These are phyloP conservation scores for Romanogobio albipinnatus DNA, from an alignment of 2,113 vertebrate genomes.

Conservation along the genomic window DNA sequence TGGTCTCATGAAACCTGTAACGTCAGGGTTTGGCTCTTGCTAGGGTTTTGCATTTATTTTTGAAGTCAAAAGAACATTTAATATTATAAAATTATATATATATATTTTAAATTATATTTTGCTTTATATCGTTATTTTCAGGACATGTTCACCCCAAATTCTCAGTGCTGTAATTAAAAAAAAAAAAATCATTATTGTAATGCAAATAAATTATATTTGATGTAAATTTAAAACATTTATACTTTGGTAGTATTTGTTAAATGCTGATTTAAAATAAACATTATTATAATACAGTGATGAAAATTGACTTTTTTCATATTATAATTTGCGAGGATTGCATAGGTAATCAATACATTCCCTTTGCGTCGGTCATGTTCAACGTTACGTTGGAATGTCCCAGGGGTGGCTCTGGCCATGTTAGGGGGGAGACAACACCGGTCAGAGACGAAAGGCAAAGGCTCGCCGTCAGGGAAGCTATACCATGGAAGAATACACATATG, in stretches of 20 bases:
- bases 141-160: background rate
- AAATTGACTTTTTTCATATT: too few species aligned
- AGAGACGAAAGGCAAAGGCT: too few species aligned
- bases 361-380: too few species aligned
- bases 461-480: too few species aligned
- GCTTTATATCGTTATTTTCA: background rate
- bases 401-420: too few species aligned
- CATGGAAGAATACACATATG: too few species aligned
- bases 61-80: background rate
- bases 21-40: background rate
- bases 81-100: too few species aligned
- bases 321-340: too few species aligned
- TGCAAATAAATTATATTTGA: background rate
- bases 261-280: background rate
- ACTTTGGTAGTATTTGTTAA: background rate
- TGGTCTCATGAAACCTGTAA: background rate
- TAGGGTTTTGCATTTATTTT: too few species aligned
- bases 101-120: background rate
- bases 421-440: too few species aligned
- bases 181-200: too few species aligned
- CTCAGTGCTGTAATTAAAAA: background rate
- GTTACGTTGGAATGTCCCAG: too few species aligned
- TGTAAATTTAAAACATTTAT: background rate
- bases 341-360: rapidly evolving
- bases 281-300: background rate